phyloP scores from a whole-genome alignment of 35 echinoderm and acorn worm genomes.

The Lytechinus variegatus region DNA sequence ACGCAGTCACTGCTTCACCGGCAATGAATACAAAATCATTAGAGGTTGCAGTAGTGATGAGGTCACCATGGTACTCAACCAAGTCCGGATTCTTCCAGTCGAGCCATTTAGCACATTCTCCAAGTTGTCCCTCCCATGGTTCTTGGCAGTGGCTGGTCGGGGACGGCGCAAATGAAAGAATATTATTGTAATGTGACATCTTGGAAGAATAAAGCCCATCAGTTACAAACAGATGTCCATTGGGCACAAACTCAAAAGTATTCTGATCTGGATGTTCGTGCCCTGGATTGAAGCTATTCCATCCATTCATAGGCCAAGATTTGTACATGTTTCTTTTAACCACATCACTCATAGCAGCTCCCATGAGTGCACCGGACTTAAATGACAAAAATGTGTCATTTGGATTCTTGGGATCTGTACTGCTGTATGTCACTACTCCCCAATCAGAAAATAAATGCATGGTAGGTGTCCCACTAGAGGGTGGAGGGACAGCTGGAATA shows the following conservation, averaged over 20 bases:
- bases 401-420: slow-evolving; percentile 38
- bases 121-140: slow-evolving; percentile 97
- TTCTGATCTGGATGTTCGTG: slow-evolving; percentile 99
- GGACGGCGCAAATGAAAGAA: slow-evolving; percentile 81
- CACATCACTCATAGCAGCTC: slow-evolving; percentile 83
- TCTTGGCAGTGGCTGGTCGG: slow-evolving; percentile 76
- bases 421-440: slow-evolving; percentile 91
- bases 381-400: slow-evolving; percentile 89
- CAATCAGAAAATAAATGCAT: slow-evolving; percentile 91
- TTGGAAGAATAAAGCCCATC: slow-evolving; percentile 93
- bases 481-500: slow-evolving; percentile 60
- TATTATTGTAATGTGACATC: slow-evolving; percentile 87
- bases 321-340: slow-evolving; percentile 85
- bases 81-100: slow-evolving; percentile 70
- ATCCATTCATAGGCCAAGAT: slow-evolving; percentile 81
- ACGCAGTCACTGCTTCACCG: slow-evolving; percentile 79
- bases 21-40: slow-evolving; percentile 68
- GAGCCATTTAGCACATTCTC: slow-evolving; percentile 95
- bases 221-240: slow-evolving; percentile 80
- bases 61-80: slow-evolving; percentile 69
- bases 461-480: slow-evolving; percentile 49
- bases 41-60: slow-evolving; percentile 67
- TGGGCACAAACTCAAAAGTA: slow-evolving; percentile 91
- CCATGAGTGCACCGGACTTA: slow-evolving; percentile 88
- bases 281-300: slow-evolving; percentile 95